phyloP scores from a whole-genome alignment of 1,140 invertebrate genomes.

The Leptonema lineaticorne region DNA sequence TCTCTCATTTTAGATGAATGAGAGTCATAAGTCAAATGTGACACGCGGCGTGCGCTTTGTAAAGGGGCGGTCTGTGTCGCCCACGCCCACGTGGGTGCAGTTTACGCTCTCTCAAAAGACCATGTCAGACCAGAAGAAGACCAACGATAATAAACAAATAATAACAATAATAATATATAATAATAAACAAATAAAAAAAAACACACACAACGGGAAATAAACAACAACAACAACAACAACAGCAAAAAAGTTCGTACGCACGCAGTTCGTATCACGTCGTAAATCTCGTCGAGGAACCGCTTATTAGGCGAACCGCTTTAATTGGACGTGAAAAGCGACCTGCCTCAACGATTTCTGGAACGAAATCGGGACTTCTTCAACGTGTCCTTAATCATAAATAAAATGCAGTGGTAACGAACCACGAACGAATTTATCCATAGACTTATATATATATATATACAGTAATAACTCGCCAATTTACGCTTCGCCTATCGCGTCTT shows the following conservation, averaged over 20 bases:
- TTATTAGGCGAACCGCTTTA: slow-evolving; percentile 6
- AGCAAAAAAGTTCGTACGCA: neutral
- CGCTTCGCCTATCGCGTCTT: no score
- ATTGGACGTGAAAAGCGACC: slow-evolving; percentile 6
- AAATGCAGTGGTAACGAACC: no score
- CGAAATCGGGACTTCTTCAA: neutral
- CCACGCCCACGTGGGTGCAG: slow-evolving; percentile 16
- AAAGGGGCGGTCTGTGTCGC: slow-evolving; percentile 6
- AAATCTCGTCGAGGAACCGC: neutral
- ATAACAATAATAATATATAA: no score
- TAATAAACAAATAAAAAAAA: neutral
- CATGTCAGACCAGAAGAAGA: neutral
- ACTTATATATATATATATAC: no score
- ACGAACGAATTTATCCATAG: no score
- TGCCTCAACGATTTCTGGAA: slow-evolving; percentile 10
- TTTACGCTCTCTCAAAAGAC: neutral
- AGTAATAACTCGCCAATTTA: no score
- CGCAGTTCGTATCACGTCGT: neutral
- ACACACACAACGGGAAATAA: neutral
- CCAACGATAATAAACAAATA: no score
- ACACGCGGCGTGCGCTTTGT: slow-evolving; percentile 14
- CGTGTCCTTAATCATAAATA: neutral
- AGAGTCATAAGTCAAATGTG: slow-evolving; percentile 5
- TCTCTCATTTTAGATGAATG: slow-evolving; percentile 3
- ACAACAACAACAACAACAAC: neutral